Conservation (phyloP, 2,113 vertebrate genomes). For the Illadopsis cleaveri region DNA sequence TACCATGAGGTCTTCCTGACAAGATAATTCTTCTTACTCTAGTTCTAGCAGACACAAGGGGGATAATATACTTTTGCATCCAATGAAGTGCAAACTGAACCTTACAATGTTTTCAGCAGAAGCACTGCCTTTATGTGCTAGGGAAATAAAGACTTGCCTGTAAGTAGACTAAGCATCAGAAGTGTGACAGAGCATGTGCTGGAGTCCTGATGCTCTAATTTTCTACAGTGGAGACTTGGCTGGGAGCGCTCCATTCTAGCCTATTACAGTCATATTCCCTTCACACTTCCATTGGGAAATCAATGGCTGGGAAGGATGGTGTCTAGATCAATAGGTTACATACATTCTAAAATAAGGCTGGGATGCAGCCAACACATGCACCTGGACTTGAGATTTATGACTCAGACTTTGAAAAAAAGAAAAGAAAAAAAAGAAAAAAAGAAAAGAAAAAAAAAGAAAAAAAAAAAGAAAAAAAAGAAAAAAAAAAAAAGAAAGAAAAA, state of each 20-base stretch:
- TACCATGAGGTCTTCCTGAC: background rate
- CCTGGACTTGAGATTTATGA: background rate
- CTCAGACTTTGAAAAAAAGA: background rate
- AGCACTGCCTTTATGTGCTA: background rate
- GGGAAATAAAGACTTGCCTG: background rate
- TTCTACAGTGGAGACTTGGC: background rate
- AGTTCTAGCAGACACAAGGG: background rate
- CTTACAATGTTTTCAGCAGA: background rate
- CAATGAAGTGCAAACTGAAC: background rate
- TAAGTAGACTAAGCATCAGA: background rate
- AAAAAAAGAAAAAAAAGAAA: background rate
- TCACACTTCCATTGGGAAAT: background rate
- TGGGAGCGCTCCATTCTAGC: background rate
- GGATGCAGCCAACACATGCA: background rate
- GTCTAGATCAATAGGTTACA: background rate
- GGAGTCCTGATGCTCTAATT: background rate
- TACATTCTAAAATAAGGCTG: background rate
- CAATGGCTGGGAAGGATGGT: background rate
- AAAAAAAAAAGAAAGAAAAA: background rate
- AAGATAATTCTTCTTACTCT: background rate
- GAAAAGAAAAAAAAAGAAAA: background rate
- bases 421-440: background rate
- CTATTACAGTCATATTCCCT: background rate
- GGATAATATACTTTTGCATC: background rate
- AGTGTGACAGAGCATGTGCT: background rate